Evolutionary conservation across 2,888 invertebrate species (phyloP), one percentile per base, ranked within the genome.

Genomic region (Antitype chi): DNA sequence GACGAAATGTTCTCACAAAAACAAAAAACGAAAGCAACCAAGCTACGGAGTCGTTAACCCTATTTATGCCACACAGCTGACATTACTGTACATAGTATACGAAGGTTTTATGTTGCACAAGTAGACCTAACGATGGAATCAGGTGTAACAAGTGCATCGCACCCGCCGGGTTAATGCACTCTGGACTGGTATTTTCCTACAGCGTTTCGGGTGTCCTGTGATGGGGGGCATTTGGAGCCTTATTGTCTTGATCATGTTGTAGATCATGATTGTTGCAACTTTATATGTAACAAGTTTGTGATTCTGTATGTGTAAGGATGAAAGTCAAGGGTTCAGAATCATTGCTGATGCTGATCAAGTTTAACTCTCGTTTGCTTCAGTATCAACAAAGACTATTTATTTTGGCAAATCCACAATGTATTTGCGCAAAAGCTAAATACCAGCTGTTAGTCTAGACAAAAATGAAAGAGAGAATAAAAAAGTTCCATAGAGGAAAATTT

Each of bases 61-160:
- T 77, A 81, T 73, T 57, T 62, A 74, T 79, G 70, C 64, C 66
- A 77, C 75, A 70, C 72, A 87, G 81, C 83, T 87, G 83, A 88
- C 80, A 76, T 77, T 83, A 78, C 62, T 68, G 73, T 72, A 73
- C 72, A 82, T 82, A 78, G 75, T 84, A 81, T 84, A 81, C 38
- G 77, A 85, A 85, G 89, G 88, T 89, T 88, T 91, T 88, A 90
- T 90, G 90, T 89, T 89, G 89, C 86, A 88, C 82, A 84, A 80
- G 84, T 84, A 87, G 84, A 84, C 84, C 78, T 87, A 86, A 79
- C 87, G 87, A 89, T 87, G 87, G 88, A 85, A 89, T 91, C 91
- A 91, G 89, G 93, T 93, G 91, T 81, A 78, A 86, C 87, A 89
- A 91, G 94, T 93, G 93, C 94, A 93, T 91, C 90, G 94, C 89